These are phyloP conservation scores for Callospermophilus lateralis DNA, from an alignment of 2,113 vertebrate species.

Conservation along the genomic window DNA sequence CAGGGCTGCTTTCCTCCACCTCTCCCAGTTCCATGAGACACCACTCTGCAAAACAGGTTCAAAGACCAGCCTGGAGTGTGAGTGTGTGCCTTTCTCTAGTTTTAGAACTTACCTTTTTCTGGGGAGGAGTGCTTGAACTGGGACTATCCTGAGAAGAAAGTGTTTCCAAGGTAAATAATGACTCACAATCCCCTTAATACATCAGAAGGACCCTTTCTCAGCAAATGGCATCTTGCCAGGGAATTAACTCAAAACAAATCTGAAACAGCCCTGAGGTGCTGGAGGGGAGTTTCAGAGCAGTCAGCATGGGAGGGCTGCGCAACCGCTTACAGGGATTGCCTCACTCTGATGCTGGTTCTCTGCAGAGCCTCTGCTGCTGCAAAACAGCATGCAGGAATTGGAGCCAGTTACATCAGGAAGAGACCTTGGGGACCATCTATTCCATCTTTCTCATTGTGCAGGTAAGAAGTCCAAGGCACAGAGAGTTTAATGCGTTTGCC, in stretches of 20 bases:
- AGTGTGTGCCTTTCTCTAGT: neutral
- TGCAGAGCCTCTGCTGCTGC: neutral
- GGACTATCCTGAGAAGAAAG: conserved; percentile 34
- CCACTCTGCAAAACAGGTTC: neutral
- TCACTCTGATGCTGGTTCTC: conserved; percentile 1
- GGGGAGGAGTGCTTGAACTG: neutral
- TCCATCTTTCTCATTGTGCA: neutral
- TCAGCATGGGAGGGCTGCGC: neutral
- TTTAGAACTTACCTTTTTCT: conserved; percentile 30
- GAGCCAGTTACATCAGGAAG: neutral
- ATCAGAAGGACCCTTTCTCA: conserved; percentile 19
- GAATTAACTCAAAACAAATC: conserved; percentile 53
- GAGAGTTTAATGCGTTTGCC: neutral
- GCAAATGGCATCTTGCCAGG: conserved; percentile 68
- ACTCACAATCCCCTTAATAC: conserved; percentile 22
- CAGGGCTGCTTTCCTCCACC: neutral
- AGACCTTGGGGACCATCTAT: neutral
- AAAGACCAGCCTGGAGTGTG: neutral
- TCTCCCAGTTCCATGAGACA: neutral
- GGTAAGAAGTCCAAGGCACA: neutral
- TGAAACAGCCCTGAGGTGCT: neutral
- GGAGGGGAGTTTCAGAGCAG: conserved; percentile 30
- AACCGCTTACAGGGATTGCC: conserved; percentile 62
- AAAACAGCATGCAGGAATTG: neutral
- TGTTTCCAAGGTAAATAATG: conserved; percentile 60